Percentiles rank a stretch among this genome's conserved stretches.
phyloP scores from a whole-genome alignment of 1,140 invertebrate genomes.

The Gyrodactylus bullatarudis region DNA sequence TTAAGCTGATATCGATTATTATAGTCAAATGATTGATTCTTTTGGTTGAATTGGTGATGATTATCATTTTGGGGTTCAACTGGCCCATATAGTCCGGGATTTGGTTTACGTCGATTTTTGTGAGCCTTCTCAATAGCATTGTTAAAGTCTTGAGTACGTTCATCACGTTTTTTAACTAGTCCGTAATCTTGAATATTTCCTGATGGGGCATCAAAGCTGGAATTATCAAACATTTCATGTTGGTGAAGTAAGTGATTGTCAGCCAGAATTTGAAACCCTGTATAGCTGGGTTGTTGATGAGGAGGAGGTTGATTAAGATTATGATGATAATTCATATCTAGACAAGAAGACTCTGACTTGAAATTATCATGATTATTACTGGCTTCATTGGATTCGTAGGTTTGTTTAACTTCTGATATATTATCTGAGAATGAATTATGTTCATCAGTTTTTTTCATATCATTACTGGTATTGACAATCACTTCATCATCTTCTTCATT shows the following conservation, averaged over 20 bases:
- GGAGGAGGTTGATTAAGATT: neutral
- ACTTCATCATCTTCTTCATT: neutral
- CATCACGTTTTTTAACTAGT: neutral
- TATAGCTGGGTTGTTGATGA: neutral
- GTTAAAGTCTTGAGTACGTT: neutral
- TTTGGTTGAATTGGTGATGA: too few species aligned
- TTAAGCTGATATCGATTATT: too few species aligned
- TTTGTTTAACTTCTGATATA: neutral
- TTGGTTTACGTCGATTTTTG: neutral
- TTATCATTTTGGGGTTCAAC: too few species aligned
- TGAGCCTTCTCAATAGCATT: neutral
- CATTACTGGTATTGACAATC: neutral
- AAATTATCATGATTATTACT: too few species aligned
- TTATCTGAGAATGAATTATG: neutral
- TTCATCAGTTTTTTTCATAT: neutral
- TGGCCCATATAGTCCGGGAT: too few species aligned
- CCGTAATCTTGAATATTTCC: neutral
- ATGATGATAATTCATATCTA: too few species aligned
- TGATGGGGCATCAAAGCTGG: neutral
- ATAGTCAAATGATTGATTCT: too few species aligned
- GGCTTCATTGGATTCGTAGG: too few species aligned
- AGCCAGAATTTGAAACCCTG: neutral
- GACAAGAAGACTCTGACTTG: too few species aligned
- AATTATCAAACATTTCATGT: neutral
- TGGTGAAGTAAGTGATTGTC: neutral